Percentiles rank a stretch among this genome's conserved stretches.
Evolutionary conservation across 2,797 vertebrate genomes (phyloP).

Genomic region (Aplochiton taeniatus): DNA sequence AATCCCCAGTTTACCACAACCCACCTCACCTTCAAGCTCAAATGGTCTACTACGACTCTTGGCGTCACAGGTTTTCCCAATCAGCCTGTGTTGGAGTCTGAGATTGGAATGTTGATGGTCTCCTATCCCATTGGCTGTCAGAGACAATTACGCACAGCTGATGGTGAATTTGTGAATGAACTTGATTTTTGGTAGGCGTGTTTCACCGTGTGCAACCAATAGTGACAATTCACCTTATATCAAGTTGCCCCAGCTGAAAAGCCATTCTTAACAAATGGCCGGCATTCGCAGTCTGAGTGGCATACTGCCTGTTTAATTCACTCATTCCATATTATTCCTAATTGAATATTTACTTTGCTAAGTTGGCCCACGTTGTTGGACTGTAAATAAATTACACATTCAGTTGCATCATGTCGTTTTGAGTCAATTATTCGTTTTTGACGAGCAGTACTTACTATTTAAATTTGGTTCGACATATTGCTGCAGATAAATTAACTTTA

Average conservation of each 20-base stretch:
- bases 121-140: constrained; percentile 76
- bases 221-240: no score
- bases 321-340: background rate
- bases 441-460: constrained; percentile 66
- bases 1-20: constrained; percentile 15
- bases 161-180: constrained; percentile 83
- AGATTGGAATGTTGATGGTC: constrained; percentile 50
- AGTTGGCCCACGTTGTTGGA: constrained; percentile 24
- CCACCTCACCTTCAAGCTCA: constrained; percentile 50
- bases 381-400: constrained; percentile 32
- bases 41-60: constrained; percentile 26
- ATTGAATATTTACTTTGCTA: constrained; percentile 62
- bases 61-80: constrained; percentile 59
- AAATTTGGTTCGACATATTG: constrained; percentile 42
- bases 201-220: constrained; percentile 4
- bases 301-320: constrained; percentile 6
- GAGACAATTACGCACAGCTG: constrained; percentile 75
- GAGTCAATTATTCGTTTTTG: constrained; percentile 60
- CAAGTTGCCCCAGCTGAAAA: background rate
- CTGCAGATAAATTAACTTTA: background rate
- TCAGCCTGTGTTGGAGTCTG: constrained; percentile 44
- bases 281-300: background rate
- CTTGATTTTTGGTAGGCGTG: constrained; percentile 77
- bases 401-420: constrained; percentile 50
- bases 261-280: background rate